phyloP scores from a whole-genome alignment of 37 sponge, comb jelly and placozoan genomes.

The Haliclona indistincta region DNA sequence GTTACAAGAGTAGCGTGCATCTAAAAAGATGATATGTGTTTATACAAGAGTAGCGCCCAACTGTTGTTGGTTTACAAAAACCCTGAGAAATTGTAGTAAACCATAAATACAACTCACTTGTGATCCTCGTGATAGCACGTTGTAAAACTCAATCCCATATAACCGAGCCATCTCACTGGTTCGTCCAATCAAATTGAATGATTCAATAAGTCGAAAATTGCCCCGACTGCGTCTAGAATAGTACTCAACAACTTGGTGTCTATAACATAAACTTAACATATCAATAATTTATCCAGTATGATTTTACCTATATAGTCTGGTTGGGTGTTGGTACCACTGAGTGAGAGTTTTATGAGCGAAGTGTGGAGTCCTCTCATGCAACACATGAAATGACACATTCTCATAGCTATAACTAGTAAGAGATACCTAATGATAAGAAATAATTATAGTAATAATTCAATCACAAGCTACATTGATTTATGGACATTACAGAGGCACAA shows the following conservation, averaged over 20 bases:
- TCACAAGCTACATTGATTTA: background rate
- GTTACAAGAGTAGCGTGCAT: no score
- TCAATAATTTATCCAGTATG: background rate
- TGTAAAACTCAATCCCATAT: slow-evolving; percentile 95
- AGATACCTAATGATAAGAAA: slow-evolving; percentile 47
- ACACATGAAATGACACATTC: slow-evolving; percentile 85
- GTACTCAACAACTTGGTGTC: slow-evolving; percentile 76
- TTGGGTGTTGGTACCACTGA: slow-evolving; percentile 59
- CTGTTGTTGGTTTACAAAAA: no score
- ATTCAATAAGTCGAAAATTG: slow-evolving; percentile 76
- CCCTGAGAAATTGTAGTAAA: no score
- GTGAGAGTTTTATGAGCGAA: slow-evolving; percentile 71
- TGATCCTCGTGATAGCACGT: slow-evolving; percentile 85
- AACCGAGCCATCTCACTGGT: slow-evolving; percentile 97
- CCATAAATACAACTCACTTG: slow-evolving; percentile 81
- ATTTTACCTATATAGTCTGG: slow-evolving; percentile 32
- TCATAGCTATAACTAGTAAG: slow-evolving; percentile 86
- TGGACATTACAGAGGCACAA: background rate
- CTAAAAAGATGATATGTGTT: no score
- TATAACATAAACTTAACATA: background rate
- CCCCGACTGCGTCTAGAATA: slow-evolving; percentile 71
- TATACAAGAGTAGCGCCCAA: no score
- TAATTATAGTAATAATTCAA: background rate
- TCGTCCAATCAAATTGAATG: slow-evolving; percentile 84
- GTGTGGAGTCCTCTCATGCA: slow-evolving; percentile 80